Evolutionary conservation across 1,140 invertebrate genomes (phyloP), one percentile per base, ranked within the genome.

Genomic region (Nephotettix cincticeps): DNA sequence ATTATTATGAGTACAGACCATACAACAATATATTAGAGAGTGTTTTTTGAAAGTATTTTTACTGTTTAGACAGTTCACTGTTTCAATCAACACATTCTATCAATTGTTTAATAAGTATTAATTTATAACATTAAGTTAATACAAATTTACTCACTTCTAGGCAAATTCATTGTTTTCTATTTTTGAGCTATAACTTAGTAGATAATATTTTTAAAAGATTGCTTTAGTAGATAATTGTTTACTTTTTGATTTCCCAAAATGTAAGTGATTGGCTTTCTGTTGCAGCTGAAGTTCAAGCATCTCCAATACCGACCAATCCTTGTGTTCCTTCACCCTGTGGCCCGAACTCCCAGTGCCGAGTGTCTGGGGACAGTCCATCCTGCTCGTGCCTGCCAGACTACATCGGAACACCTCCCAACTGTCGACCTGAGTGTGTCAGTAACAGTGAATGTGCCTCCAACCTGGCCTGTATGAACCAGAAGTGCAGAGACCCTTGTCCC

Each of bases 291-390:
- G 76, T 77, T 29, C 72, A 72, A 47, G 43, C 70, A 21, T 75
- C 78, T 36, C 75, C 78, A 28, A 47, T 54, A 43, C 70, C 76
- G 68, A 73, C 71, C 73, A 86, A 89, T 75, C 87, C 88, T 25
- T 91, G 90, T 75, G 78, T 84, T 61, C 88, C 89, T 63, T 88
- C 88, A 58, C 89, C 89, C 23, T 93, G 91, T 81, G 90, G 90
- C 68, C 86, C 88, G 14, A 89, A 91, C 79, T 84, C 90, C 4
- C 78, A 87, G 76, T 92, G 91, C 76, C 83, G 84, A 78, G 79
- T 83, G 58, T 77, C 85, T 61, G 86, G 86, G 54, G 84, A 86
- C 47, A 82, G 83, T 45, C 85, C 88, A 1, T 86, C 86, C 0
- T 92, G 91, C 75, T 85, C 87, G 43, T 91, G 89, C 81, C 79